These are phyloP conservation scores for Nemotelus nigrinus DNA, from an alignment of 2,888 invertebrate species.

Conservation along the genomic window DNA sequence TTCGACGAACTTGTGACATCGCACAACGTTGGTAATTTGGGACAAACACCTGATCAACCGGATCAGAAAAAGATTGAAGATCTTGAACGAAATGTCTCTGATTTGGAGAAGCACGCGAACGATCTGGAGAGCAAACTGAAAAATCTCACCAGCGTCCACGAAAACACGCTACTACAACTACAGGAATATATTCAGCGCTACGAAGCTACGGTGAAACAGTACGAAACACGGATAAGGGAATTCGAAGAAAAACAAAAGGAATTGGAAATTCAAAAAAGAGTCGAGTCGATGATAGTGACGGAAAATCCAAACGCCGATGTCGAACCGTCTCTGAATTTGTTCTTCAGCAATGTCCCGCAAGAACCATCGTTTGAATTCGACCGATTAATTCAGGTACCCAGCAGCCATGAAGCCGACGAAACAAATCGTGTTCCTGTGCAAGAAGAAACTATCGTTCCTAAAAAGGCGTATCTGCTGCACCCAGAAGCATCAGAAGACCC, in stretches of 20 bases:
- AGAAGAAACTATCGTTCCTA: constrained; percentile 66
- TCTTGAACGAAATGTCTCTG: constrained; percentile 62
- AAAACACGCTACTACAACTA: constrained; percentile 53
- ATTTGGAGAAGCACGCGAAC: constrained; percentile 62
- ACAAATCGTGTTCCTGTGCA: constrained; percentile 55
- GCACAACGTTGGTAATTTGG: constrained; percentile 53
- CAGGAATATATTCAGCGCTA: constrained; percentile 55
- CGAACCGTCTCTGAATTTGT: constrained; percentile 60
- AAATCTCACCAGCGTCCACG: constrained; percentile 55
- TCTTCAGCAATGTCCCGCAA: constrained; percentile 56
- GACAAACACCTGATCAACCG: constrained; percentile 55
- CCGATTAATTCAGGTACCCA: constrained; percentile 23
- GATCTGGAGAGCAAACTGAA: constrained; percentile 62
- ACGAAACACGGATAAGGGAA: constrained; percentile 55
- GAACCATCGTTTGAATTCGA: constrained; percentile 52
- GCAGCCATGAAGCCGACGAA: constrained; percentile 18
- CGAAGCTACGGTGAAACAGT: constrained; percentile 52
- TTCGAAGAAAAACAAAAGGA: constrained; percentile 45
- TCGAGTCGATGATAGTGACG: constrained; percentile 45
- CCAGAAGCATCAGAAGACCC: constrained; percentile 52
- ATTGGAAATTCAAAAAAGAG: constrained; percentile 47
- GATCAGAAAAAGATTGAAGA: constrained; percentile 64
- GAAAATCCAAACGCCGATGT: constrained; percentile 50
- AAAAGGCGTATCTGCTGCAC: constrained; percentile 69
- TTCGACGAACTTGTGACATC: constrained; percentile 61